Evolutionary conservation across 1,140 invertebrate species (phyloP).

Genomic region (Lethrus apterus): DNA sequence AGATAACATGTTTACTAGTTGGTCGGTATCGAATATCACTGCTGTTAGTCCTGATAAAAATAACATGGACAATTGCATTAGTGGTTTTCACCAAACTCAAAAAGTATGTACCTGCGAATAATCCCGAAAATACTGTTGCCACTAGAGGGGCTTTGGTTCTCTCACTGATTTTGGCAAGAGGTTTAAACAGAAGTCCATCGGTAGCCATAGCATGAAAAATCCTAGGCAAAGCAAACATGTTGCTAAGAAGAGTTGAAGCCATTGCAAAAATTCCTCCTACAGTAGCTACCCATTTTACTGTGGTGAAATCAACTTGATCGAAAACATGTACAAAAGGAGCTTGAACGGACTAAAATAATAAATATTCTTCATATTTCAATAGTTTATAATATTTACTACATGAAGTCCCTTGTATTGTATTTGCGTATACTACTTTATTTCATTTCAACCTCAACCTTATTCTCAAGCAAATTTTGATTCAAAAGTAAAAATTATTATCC

Average conservation of each 20-base stretch:
- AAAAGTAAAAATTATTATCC: too few relatives aligned
- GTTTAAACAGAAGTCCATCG: conserved; percentile 78
- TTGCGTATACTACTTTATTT: too few relatives aligned
- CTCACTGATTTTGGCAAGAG: conserved; percentile 60
- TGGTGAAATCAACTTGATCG: conserved; percentile 60
- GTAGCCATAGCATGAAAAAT: conserved; percentile 85
- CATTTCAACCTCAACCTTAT: too few relatives aligned
- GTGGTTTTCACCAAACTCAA: neutral
- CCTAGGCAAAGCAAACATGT: conserved; percentile 83
- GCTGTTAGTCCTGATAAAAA: conserved; percentile 66
- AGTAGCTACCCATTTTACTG: conserved; percentile 76
- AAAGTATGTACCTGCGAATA: conserved; percentile 44
- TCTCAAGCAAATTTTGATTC: too few relatives aligned
- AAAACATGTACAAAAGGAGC: conserved; percentile 83
- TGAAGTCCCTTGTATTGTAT: too few relatives aligned
- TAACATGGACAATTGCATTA: neutral
- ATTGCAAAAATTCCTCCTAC: conserved; percentile 77
- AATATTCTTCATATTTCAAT: neutral
- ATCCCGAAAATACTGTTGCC: conserved; percentile 74
- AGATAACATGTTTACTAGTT: conserved; percentile 90
- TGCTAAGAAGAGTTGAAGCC: conserved; percentile 71
- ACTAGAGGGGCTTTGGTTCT: conserved; percentile 74
- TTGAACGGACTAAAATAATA: conserved; percentile 54
- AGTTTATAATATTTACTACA: neutral
- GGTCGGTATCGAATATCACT: conserved; percentile 75